Conservation (phyloP, 35 echinoderm and acorn worm genomes). For the Ophioderma brevispina region DNA sequence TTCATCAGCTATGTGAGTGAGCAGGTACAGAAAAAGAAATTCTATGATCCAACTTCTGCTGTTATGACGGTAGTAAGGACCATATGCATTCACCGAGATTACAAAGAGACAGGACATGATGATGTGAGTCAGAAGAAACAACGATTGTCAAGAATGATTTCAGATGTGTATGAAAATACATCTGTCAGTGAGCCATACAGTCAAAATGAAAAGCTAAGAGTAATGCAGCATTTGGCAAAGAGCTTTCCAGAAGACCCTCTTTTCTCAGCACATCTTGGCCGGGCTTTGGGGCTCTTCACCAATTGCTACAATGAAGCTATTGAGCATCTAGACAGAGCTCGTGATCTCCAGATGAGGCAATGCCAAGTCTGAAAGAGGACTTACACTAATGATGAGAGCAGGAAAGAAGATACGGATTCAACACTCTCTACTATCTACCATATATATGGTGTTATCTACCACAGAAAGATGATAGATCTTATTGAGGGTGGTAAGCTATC, state of each 20-base stretch:
- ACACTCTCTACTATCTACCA: conserved; percentile 16
- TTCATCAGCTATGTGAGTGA: conserved; percentile 24
- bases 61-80: conserved; percentile 22
- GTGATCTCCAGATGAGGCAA: background rate
- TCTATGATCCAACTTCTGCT: background rate
- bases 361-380: background rate
- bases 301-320: background rate
- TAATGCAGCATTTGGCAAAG: background rate
- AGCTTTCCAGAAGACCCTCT: conserved; percentile 45
- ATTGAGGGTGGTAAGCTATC: conserved; percentile 19
- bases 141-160: conserved; percentile 21
- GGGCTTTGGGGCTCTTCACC: background rate
- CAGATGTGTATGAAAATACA: conserved; percentile 5
- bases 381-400: background rate
- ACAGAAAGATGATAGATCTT: background rate
- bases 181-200: background rate
- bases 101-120: conserved; percentile 23
- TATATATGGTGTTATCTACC: background rate
- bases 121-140: background rate
- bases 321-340: background rate
- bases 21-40: background rate
- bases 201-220: background rate
- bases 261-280: conserved; percentile 21
- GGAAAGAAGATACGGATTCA: background rate
- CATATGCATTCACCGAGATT: conserved; percentile 18